Conservation (phyloP, 2,113 vertebrate genomes). For the Triplophysa rosa region DNA sequence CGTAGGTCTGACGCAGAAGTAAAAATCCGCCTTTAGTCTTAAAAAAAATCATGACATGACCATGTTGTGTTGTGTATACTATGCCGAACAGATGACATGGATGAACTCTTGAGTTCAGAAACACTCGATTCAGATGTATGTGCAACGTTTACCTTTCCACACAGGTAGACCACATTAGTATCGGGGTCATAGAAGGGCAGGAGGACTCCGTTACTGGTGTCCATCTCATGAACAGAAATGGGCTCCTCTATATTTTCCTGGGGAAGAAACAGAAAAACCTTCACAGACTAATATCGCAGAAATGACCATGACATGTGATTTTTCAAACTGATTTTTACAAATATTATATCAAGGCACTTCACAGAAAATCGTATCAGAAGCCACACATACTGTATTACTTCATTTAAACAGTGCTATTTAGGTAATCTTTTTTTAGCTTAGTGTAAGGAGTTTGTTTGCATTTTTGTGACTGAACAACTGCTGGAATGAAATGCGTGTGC, state of each 20-base stretch:
- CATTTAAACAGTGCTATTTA: no score
- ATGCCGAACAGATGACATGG: background rate
- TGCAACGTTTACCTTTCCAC: conserved; percentile 83
- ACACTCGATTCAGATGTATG: background rate
- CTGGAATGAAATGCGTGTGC: background rate
- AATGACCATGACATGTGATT: no score
- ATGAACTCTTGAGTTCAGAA: background rate
- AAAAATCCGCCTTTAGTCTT: no score
- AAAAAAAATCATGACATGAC: no score
- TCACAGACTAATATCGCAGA: background rate
- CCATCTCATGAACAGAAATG: conserved; percentile 91
- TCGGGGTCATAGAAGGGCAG: conserved; percentile 95
- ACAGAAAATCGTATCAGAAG: background rate
- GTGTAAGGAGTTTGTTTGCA: background rate
- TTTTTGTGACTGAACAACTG: background rate
- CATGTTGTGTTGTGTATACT: background rate
- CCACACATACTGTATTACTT: no score
- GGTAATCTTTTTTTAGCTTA: no score
- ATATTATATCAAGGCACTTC: no score
- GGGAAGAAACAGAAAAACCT: background rate
- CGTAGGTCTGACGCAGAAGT: no score
- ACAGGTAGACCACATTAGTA: conserved; percentile 92
- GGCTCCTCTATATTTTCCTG: conserved; percentile 93
- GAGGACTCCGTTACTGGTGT: conserved; percentile 94
- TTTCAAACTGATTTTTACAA: no score